A percentile compares a stretch with the other conserved stretches of the same genome.
These are phyloP conservation scores for Taphrorychus bicolor DNA, from an alignment of 2,888 invertebrate species.

Conservation along the genomic window DNA sequence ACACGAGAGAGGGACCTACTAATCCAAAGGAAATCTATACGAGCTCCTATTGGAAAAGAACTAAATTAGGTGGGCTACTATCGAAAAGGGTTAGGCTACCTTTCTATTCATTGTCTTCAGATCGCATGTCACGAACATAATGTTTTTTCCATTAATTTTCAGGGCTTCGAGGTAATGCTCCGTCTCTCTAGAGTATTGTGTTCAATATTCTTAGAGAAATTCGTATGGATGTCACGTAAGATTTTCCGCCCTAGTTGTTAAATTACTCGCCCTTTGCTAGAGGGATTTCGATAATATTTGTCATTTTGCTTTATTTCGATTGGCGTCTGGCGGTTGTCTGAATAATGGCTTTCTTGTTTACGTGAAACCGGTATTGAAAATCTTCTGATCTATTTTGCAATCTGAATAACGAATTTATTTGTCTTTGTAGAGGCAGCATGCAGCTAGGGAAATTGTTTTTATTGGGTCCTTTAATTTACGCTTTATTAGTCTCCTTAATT, in stretches of 20 bases:
- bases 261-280: conserved; percentile 29
- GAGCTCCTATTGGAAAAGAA: neutral
- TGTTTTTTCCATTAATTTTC: conserved; percentile 35
- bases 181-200: conserved; percentile 25
- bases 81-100: neutral
- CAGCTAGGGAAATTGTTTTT: no score
- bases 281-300: conserved; percentile 32
- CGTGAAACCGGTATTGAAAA: no score
- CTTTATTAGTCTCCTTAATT: no score
- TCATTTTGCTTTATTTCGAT: conserved; percentile 29
- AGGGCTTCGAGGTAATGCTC: conserved; percentile 22
- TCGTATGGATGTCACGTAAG: conserved; percentile 33
- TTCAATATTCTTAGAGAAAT: conserved; percentile 25
- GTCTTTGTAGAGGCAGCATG: no score
- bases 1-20: neutral
- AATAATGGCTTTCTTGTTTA: no score
- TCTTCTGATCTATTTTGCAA: no score
- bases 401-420: no score
- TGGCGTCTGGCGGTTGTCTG: conserved; percentile 16
- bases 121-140: conserved; percentile 24
- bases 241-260: conserved; percentile 34
- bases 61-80: neutral
- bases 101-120: conserved; percentile 16
- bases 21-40: neutral
- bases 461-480: no score